Conservation (phyloP, 1,140 invertebrate species). For the Hycleus cichorii region DNA sequence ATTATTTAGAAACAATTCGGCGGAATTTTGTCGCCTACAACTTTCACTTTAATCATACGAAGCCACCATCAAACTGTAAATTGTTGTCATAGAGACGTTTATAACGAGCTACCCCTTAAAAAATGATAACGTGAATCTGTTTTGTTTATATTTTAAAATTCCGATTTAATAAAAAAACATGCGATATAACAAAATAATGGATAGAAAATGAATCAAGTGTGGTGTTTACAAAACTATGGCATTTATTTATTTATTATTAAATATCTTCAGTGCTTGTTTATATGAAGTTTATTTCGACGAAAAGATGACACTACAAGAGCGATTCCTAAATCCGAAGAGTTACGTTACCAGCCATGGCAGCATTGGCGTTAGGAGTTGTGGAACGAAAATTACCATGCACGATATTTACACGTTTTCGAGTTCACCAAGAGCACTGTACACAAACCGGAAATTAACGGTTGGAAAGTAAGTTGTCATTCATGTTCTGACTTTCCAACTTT, state of each 20-base stretch:
- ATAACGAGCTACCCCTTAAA: conserved; percentile 1
- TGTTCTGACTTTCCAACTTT: neutral
- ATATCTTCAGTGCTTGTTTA: conserved; percentile 1
- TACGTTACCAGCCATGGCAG: neutral
- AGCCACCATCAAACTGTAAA: neutral
- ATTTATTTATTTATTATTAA: neutral
- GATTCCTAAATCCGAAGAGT: neutral
- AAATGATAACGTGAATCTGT: neutral
- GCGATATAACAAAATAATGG: neutral
- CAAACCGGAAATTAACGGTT: conserved; percentile 29
- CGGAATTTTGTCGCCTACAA: neutral
- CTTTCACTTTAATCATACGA: neutral
- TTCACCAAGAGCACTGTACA: conserved; percentile 33
- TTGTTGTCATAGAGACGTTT: conserved; percentile 12
- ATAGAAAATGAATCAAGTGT: neutral
- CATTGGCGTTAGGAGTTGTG: neutral
- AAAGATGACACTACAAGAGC: conserved; percentile 1
- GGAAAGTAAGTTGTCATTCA: conserved; percentile 19
- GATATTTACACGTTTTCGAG: conserved; percentile 28
- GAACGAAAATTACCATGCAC: neutral
- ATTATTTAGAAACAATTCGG: too few species aligned
- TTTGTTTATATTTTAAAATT: conserved; percentile 2
- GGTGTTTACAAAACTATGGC: neutral
- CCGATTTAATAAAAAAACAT: neutral
- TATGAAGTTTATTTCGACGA: neutral